A percentile compares a stretch with the other conserved stretches of the same genome.
Evolutionary conservation across 2,888 invertebrate species (phyloP).

Genomic region (Macrophya annulata): DNA sequence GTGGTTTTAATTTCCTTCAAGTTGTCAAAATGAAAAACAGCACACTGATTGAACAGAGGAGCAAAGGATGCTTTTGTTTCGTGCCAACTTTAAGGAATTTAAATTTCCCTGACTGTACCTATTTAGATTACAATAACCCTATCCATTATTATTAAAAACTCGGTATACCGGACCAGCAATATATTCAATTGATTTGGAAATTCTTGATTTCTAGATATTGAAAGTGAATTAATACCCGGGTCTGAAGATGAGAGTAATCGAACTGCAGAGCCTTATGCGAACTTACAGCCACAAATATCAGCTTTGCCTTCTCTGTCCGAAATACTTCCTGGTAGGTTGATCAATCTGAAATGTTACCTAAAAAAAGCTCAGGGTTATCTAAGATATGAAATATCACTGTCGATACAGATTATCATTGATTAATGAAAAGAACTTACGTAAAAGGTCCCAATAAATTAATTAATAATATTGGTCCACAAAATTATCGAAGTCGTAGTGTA

Average conservation of each 20-base stretch:
- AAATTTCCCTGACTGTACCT: too few species aligned
- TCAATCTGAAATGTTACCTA: not conserved
- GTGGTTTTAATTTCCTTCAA: too few species aligned
- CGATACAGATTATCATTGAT: too few species aligned
- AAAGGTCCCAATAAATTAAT: not conserved
- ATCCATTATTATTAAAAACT: not conserved
- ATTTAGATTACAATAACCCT: not conserved
- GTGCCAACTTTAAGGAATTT: too few species aligned
- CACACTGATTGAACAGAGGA: too few species aligned
- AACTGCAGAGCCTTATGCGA: not conserved
- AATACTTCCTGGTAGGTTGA: not conserved
- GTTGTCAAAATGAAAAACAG: too few species aligned
- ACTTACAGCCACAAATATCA: not conserved
- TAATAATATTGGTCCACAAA: not conserved
- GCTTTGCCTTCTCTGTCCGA: not conserved
- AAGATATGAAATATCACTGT: too few species aligned
- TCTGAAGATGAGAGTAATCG: not conserved
- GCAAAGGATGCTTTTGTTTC: too few species aligned
- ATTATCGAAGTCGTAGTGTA: not conserved
- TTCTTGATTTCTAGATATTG: not conserved
- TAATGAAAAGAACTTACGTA: too few species aligned
- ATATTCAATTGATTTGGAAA: not conserved
- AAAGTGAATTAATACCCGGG: not conserved
- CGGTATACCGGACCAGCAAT: not conserved
- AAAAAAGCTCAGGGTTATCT: not conserved